Evolutionary conservation across 2,113 vertebrate genomes (phyloP).

Genomic region (Heloderma charlesbogerti): DNA sequence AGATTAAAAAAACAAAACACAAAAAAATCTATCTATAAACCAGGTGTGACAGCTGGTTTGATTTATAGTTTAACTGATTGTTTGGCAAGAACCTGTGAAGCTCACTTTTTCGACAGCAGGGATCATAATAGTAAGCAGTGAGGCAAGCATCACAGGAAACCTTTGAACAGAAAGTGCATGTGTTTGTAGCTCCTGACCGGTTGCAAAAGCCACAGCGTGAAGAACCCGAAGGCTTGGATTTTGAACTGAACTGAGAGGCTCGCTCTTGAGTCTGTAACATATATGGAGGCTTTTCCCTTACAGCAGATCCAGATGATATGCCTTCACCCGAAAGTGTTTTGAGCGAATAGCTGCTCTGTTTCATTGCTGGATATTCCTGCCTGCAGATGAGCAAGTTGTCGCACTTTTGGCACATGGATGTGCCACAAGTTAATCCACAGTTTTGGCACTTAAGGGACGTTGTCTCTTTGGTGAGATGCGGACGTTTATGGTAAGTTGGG

Average conservation of each 20-base stretch:
- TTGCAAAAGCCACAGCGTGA: constrained; percentile 96
- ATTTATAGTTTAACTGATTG: constrained; percentile 95
- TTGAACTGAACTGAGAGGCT: constrained; percentile 77
- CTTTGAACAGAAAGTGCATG: constrained; percentile 96
- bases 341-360: constrained; percentile 76
- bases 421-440: constrained; percentile 86
- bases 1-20: not conserved
- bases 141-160: constrained; percentile 95
- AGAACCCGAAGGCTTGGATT: constrained; percentile 78
- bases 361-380: constrained; percentile 76
- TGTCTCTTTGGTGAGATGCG: constrained; percentile 83
- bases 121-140: constrained; percentile 89
- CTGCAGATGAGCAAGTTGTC: constrained; percentile 76
- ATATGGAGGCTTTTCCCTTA: constrained; percentile 78
- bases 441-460: constrained; percentile 89
- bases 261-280: constrained; percentile 85
- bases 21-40: constrained; percentile 89
- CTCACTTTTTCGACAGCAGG: constrained; percentile 92
- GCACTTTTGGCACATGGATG: constrained; percentile 91
- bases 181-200: constrained; percentile 90
- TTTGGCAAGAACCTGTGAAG: constrained; percentile 94
- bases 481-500: constrained; percentile 78
- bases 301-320: constrained; percentile 59
- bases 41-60: constrained; percentile 90
- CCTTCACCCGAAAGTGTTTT: constrained; percentile 73